Base-by-base conservation (phyloP, 2,113 vertebrate species). In the Dasyprocta punctata region DNA sequence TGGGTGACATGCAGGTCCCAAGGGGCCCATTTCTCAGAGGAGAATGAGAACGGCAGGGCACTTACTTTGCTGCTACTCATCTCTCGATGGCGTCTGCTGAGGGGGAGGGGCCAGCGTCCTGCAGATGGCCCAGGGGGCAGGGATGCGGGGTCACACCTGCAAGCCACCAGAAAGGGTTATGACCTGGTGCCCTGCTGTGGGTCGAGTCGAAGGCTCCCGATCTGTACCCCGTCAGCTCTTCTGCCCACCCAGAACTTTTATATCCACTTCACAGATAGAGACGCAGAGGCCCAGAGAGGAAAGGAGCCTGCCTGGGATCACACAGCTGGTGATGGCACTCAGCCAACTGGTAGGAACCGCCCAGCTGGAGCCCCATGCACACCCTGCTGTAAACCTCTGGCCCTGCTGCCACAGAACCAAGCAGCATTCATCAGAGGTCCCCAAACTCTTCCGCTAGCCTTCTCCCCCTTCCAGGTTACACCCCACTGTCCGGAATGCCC, bases 31-130 rank as follows among this genome's bases (percentile, higher is more conserved):
- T 91, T 73, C 73, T 54, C 19, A 2, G 52, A 54, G 16, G 33
- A 41, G 10, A 87, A n/a, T 26, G 65, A 61, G 52, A 71, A 71
- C 60, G 7, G 38, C 63, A 92, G 44, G 26, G 33, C 56, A 97
- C 99, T 98, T 98, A 99, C 99, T 98, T 98, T 86, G 97, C 91
- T 98, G 97, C 97, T 98, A 92, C 98, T 99, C 99, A 99, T 99
- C 96, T 98, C 98, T 99, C 92, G 78, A 63, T 0, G 80, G 58
- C 1, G 0, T 93, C 96, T 97, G 97, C 97, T 97, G 96, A 17
- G 20, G 28, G 98, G 95, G 95, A 97, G 7, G 16, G 47, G 3
- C 94, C 81, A 92, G 0, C 30, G 95, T 85, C 36, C 82, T 97
- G 24, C 28, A 96, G 0, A 83, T 94, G 97, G 97, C 9, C 47